Evolutionary conservation across 2,113 vertebrate genomes (phyloP), one percentile per base, ranked within the genome.

Genomic region (Megaptera novaeangliae): DNA sequence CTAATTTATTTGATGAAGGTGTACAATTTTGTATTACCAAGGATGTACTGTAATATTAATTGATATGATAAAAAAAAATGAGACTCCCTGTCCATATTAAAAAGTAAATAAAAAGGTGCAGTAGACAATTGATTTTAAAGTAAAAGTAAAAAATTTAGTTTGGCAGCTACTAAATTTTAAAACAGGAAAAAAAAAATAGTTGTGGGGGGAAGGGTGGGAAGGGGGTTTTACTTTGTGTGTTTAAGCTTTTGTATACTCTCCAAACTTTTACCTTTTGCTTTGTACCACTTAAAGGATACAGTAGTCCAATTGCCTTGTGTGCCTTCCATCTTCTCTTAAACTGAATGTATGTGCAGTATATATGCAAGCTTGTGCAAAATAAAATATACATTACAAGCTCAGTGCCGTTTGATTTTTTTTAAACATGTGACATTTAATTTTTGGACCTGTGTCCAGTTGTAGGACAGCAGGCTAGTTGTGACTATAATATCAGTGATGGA

Each of bases 321-420:
- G 99, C 99, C 99, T 99, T 99, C 99, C 99, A 99, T 99, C 99
- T 99, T 99, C 99, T 99, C 99, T 98, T 99, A 99, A 99, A 99
- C 99, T 99, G 99, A 99, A 99, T 99, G 99, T 99, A 99, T 99
- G 99, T 99, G 99, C 99, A 99, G 99, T 99, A 99, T 99, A 99
- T 99, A 99, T 99, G 99, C 99, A 99, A 99, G 99, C 99, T 99
- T 99, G 99, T 99, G 99, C 99, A 99, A 99, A 99, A 99, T 99
- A 99, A 99, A 99, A 99, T 99, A 99, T 99, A 99, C 99, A 99
- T 99, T 98, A 99, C 99, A 99, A 99, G 99, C 98, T 99, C 98
- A 99, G 98, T 98, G 98, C 98, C 97, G 93, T 98, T n/a, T 96
- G 98, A 98, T 98, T 98, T 98, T 98, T 98, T 98, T 98, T 96